Conservation (phyloP, 2,888 invertebrate genomes). For the Tachina fera region DNA sequence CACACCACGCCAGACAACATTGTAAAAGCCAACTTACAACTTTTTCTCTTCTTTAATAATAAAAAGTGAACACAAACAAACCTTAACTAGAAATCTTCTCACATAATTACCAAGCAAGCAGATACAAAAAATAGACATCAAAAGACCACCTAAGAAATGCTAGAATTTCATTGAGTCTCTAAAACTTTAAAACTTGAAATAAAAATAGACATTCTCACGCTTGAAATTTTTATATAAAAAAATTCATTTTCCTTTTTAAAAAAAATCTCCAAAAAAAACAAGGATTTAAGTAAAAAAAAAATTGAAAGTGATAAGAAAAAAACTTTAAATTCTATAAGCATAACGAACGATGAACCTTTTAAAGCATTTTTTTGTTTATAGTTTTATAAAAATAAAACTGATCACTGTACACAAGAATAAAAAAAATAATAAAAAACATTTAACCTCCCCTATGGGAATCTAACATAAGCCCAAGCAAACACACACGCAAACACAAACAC, state of each 20-base stretch:
- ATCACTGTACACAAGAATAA: slow-evolving; percentile 27
- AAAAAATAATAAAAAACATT: neutral
- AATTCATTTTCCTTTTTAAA: slow-evolving; percentile 41
- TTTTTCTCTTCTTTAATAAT: slow-evolving; percentile 12
- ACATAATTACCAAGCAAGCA: slow-evolving; percentile 48
- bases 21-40: slow-evolving; percentile 23
- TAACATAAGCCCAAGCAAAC: neutral
- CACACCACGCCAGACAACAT: slow-evolving; percentile 28
- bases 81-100: slow-evolving; percentile 49
- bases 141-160: slow-evolving; percentile 56
- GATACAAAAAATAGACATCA: slow-evolving; percentile 37
- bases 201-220: slow-evolving; percentile 64
- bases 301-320: slow-evolving; percentile 76
- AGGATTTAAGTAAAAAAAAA: slow-evolving; percentile 72
- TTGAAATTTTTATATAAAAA: slow-evolving; percentile 41
- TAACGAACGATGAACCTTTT: slow-evolving; percentile 70
- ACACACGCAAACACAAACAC: neutral
- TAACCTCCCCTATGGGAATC: slow-evolving; percentile 53
- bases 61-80: slow-evolving; percentile 30
- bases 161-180: slow-evolving; percentile 29
- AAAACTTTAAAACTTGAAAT: neutral
- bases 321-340: slow-evolving; percentile 2
- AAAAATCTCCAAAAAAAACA: slow-evolving; percentile 55
- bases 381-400: slow-evolving; percentile 12
- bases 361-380: slow-evolving; percentile 2